Base-by-base conservation (phyloP, 2,888 invertebrate species). In the Diplazon laetatorius region DNA sequence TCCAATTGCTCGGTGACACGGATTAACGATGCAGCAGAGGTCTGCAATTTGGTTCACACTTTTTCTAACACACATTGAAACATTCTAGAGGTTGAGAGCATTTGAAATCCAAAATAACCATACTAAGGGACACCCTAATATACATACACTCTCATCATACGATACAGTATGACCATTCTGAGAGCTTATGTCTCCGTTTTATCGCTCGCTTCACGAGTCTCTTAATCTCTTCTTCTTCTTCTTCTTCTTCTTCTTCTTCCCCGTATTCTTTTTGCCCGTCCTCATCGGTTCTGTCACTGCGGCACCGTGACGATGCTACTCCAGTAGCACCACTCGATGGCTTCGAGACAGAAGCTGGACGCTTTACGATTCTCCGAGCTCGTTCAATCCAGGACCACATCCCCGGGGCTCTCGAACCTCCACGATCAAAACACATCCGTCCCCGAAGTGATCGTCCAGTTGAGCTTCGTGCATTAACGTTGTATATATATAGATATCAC, bases 401-500 rank as follows among this genome's bases (percentile, higher is more conserved):
- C n/a, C n/a, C n/a, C n/a, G n/a, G n/a, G n/a, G n/a, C n/a, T n/a
- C n/a, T n/a, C n/a, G n/a, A n/a, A n/a, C n/a, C n/a, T n/a, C n/a
- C n/a, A n/a, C n/a, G n/a, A n/a, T n/a, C n/a, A n/a, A n/a, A n/a
- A n/a, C n/a, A n/a, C n/a, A n/a, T n/a, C n/a, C n/a, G n/a, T n/a
- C n/a, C n/a, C n/a, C n/a, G n/a, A n/a, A n/a, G n/a, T n/a, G n/a
- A n/a, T n/a, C 68, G 30, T 16, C 22, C 59, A 10, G 35, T 30
- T 10, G 37, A 59, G 20, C 14, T n/a, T n/a, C n/a, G 10, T 35
- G 65, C 22, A 57, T 74, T 52, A 59, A 59, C 42, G 63, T 55
- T 63, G 52, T 60, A 22, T 70, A 72, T 46, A 50, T 55, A 14
- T n/a, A n/a, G n/a, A n/a, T n/a, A n/a, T n/a, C 30, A 16, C 55